Base-by-base conservation (phyloP, 1,140 invertebrate species). In the Ooceraea biroi region DNA sequence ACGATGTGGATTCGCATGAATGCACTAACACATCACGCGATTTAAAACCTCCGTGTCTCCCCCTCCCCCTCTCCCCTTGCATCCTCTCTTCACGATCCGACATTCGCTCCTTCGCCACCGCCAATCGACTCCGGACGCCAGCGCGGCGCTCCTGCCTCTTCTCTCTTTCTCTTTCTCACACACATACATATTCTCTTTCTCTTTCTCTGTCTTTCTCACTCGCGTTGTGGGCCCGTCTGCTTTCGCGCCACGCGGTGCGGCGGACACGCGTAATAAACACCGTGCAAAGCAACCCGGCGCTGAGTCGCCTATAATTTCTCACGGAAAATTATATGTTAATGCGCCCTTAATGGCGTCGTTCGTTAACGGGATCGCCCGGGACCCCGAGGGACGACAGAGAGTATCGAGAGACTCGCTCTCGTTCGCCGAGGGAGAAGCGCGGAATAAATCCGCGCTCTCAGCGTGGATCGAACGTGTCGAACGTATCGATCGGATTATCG, bases 41-140 rank as follows among this genome's bases (percentile, higher is more conserved):
- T 89, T 92, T 92, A 91, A 93, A 93, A 90, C 89, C 89, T 87
- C 90, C 90, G 88, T 87, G 87, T 83, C 57, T 63, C 57, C 50
- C 60, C 12, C 58, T n/a, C 22, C n/a, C 19, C 63, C 52, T 36
- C 22, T 41, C 30, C 50, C 19, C 46, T 68, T 46, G 19, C 72
- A 41, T 8, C 65, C 11, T 3, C 58, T 12, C 17, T 30, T 52
- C 78, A 22, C 44, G 69, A 68, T 80, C 66, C 48, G 36, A 57
- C 77, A 65, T 48, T 80, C 36, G 44, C 66, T 55, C 61, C 61
- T 58, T 30, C 68, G 46, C 78, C 57, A 27, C 78, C 55, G 66
- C 69, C 78, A 76, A 73, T 74, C 66, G 68, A 76, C 78, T 82
- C 68, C 55, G 78, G 65, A 82, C 76, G 74, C 65, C 63, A 58